These are phyloP conservation scores for Caenorhabditis sp. DNA, from an alignment of 2,888 invertebrate genomes.

Conservation along the genomic window DNA sequence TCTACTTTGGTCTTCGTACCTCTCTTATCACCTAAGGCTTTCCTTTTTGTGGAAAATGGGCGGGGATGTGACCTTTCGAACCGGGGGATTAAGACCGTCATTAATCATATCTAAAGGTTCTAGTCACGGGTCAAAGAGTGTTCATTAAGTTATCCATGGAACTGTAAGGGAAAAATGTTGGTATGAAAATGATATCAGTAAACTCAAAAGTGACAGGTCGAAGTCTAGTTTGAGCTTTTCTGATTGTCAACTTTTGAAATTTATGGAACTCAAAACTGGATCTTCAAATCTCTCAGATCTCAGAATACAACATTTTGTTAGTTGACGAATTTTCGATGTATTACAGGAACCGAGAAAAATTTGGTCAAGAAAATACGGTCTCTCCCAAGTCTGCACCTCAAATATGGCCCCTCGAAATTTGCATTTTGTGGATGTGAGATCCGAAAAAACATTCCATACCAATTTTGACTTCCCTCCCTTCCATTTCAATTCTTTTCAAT, in stretches of 20 bases:
- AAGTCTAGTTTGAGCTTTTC: conserved; percentile 2
- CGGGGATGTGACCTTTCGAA: conserved; percentile 17
- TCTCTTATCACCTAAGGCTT: conserved; percentile 30
- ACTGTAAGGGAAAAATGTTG: background rate
- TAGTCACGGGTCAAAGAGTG: background rate
- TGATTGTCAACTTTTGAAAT: background rate
- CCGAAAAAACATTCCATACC: background rate
- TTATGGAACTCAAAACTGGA: background rate
- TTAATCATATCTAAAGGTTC: background rate
- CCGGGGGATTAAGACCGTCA: conserved; percentile 1
- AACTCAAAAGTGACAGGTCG: background rate
- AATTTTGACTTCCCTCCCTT: conserved; percentile 16
- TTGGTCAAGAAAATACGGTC: too few relatives aligned
- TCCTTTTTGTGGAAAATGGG: conserved; percentile 3
- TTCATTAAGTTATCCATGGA: background rate
- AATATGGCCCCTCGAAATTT: background rate
- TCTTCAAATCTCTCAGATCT: background rate
- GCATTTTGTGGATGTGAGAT: conserved; percentile 19
- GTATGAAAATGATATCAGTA: background rate
- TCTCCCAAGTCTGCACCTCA: too few relatives aligned
- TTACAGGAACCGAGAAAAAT: too few relatives aligned
- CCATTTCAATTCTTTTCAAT: conserved; percentile 34
- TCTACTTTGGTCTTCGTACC: conserved; percentile 60
- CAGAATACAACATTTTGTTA: too few relatives aligned
- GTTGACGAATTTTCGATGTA: too few relatives aligned